Percentiles rank a stretch among this genome's conserved stretches.
Evolutionary conservation across 1,140 invertebrate genomes (phyloP).

Genomic region (Halesus radiatus): DNA sequence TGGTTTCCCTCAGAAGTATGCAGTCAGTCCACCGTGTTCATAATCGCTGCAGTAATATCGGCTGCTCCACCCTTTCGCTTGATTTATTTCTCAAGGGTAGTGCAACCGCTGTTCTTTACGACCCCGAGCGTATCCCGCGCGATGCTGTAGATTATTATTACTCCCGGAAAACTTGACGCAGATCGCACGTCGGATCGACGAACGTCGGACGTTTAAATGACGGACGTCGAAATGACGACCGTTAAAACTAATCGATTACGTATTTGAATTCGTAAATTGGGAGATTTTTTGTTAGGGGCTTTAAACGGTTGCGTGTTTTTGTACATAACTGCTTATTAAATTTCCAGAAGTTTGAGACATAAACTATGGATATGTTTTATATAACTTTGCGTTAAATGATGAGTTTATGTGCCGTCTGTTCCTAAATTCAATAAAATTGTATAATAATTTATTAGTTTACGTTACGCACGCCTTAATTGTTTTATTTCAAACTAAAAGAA

Average conservation of each 20-base stretch:
- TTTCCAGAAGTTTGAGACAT: neutral
- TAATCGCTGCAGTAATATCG: slow-evolving; percentile 7
- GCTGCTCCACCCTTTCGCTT: neutral
- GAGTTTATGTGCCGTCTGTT: too few species aligned
- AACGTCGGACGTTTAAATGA: too few species aligned
- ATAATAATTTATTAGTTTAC: too few species aligned
- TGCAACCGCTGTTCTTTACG: slow-evolving; percentile 25
- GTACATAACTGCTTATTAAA: neutral
- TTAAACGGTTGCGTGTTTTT: neutral
- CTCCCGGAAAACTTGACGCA: neutral
- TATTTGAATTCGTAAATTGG: slow-evolving; percentile 16
- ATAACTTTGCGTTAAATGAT: neutral
- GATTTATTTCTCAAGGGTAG: slow-evolving; percentile 11
- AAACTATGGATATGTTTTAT: neutral
- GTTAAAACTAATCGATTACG: slow-evolving; percentile 9
- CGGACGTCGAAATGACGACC: neutral
- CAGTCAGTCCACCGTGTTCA: neutral
- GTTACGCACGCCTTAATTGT: too few species aligned
- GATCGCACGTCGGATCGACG: too few species aligned
- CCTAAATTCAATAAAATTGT: too few species aligned
- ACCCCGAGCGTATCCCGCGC: neutral
- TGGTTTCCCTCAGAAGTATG: neutral
- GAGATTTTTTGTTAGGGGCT: neutral
- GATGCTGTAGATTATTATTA: neutral
- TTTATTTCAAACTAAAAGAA: too few species aligned